These are phyloP conservation scores for Hyaena hyaena DNA, from an alignment of 2,113 vertebrate genomes.

Conservation along the genomic window DNA sequence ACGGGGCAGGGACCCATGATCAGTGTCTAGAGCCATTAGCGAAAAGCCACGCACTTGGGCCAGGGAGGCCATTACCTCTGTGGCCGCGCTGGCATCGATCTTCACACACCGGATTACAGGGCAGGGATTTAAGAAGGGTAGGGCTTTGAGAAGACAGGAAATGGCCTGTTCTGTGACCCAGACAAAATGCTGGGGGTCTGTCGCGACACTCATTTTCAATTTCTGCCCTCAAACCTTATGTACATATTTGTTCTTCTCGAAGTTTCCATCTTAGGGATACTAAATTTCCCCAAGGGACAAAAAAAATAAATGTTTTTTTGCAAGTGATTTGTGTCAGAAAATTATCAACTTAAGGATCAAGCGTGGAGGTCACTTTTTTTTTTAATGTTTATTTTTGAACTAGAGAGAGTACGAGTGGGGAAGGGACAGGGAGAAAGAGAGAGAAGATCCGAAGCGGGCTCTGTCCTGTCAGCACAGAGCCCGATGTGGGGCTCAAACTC, in stretches of 20 bases:
- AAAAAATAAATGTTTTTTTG: background rate
- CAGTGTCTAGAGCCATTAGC: constrained; percentile 62
- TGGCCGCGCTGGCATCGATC: fast-evolving
- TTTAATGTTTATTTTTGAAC: too few species aligned
- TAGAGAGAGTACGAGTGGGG: too few species aligned
- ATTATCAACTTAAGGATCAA: background rate
- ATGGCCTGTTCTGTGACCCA: constrained; percentile 51
- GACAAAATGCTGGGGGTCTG: constrained; percentile 41
- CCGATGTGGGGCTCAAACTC: too few species aligned
- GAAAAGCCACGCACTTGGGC: background rate
- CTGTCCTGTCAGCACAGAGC: too few species aligned
- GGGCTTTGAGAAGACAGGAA: constrained; percentile 9
- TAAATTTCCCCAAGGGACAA: background rate
- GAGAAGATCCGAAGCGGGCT: too few species aligned
- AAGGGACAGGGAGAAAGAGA: too few species aligned
- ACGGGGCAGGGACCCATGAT: constrained; percentile 4
- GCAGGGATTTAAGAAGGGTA: background rate
- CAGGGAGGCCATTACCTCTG: background rate
- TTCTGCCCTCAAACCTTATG: constrained; percentile 50
- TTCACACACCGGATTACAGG: background rate
- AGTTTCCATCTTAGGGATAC: background rate
- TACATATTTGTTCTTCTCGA: constrained; percentile 44
- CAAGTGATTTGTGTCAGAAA: background rate
- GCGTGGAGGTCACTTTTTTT: background rate
- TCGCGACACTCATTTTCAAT: constrained; percentile 37